A percentile compares a stretch with the other conserved stretches of the same genome.
These are phyloP conservation scores for Corythornis cristatus DNA, from an alignment of 2,113 vertebrate species.

Conservation along the genomic window DNA sequence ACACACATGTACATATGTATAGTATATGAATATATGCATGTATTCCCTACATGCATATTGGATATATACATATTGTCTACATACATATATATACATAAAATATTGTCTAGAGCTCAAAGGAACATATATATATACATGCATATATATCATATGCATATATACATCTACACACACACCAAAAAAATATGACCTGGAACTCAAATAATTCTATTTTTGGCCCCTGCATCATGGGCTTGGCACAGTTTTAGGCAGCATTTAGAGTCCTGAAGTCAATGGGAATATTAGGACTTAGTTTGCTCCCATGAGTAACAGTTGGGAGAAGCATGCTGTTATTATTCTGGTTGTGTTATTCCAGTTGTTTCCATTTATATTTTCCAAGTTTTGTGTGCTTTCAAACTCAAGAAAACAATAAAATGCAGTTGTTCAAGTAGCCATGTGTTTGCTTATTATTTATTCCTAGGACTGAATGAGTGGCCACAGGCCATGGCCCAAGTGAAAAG, in stretches of 20 bases:
- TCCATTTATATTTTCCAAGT: not conserved
- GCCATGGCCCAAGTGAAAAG: not conserved
- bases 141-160: not conserved
- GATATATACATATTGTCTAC: not conserved
- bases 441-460: not conserved
- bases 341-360: not conserved
- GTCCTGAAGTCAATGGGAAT: not conserved
- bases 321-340: not conserved
- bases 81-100: not conserved
- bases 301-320: not conserved
- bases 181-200: not conserved
- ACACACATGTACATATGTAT: not conserved
- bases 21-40: not conserved
- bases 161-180: not conserved
- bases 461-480: not conserved
- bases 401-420: slow-evolving; percentile 50
- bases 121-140: not conserved
- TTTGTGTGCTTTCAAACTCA: not conserved
- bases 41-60: not conserved
- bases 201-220: not conserved
- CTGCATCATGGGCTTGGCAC: not conserved
- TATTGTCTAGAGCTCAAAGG: not conserved
- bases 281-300: not conserved
- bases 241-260: not conserved
- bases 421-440: not conserved